Evolutionary conservation across 2,797 vertebrate genomes (phyloP).

Genomic region (Perodicticus potto): DNA sequence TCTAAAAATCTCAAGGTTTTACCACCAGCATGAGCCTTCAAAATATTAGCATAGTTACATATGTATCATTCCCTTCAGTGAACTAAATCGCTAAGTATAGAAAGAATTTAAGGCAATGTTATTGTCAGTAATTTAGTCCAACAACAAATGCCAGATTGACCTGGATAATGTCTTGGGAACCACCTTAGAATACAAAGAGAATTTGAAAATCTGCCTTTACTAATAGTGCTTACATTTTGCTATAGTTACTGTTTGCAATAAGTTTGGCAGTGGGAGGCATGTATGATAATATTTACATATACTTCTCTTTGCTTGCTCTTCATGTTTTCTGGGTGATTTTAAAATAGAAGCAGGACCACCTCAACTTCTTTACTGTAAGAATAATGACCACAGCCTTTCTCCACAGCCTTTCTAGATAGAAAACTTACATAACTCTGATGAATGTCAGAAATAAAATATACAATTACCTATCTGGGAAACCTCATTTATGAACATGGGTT

Average conservation of each 20-base stretch:
- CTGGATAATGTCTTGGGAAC: slow-evolving; percentile 34
- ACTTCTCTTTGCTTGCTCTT: slow-evolving; percentile 30
- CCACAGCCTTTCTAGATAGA: not conserved
- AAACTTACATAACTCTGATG: not conserved
- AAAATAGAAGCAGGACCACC: not conserved
- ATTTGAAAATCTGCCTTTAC: slow-evolving; percentile 18
- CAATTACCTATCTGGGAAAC: not conserved
- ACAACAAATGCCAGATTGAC: slow-evolving; percentile 40
- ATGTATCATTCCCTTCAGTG: not conserved
- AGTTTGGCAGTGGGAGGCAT: not conserved
- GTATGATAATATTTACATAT: not conserved
- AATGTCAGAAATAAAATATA: slow-evolving; percentile 26
- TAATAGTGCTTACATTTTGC: not conserved
- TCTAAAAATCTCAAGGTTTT: not conserved
- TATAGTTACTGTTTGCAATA: not conserved
- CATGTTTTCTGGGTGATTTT: not conserved
- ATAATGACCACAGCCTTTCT: not conserved
- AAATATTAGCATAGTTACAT: not conserved
- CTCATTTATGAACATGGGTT: not conserved
- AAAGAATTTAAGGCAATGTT: slow-evolving; percentile 25
- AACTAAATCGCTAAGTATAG: not conserved
- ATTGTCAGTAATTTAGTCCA: slow-evolving; percentile 30
- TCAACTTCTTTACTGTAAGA: not conserved
- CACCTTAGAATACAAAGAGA: slow-evolving; percentile 15
- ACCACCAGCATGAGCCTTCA: not conserved